Evolutionary conservation across 2,888 invertebrate species (phyloP).

Genomic region (Eilema caniola): DNA sequence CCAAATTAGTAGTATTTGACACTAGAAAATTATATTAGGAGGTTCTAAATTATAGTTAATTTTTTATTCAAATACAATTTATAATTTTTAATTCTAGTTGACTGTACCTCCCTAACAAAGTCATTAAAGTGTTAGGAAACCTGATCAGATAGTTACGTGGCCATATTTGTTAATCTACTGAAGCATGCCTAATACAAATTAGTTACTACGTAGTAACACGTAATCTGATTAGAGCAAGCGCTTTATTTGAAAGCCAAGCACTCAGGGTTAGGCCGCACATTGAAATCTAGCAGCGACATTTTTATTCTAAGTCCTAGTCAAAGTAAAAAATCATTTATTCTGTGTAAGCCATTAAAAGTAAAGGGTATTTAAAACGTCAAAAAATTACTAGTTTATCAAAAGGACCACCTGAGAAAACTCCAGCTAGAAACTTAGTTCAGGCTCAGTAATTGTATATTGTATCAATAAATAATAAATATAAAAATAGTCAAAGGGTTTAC

Average conservation of each 20-base stretch:
- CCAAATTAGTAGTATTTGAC: no score
- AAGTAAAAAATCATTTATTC: no score
- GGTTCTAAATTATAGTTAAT: no score
- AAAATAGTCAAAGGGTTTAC: no score
- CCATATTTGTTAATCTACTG: slow-evolving; percentile 14
- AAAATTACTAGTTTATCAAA: no score
- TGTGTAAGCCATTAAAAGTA: not conserved
- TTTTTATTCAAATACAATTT: no score
- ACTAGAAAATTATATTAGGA: no score
- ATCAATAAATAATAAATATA: no score
- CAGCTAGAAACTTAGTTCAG: no score
- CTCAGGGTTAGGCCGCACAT: not conserved
- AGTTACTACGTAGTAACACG: slow-evolving; percentile 12
- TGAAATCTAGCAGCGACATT: not conserved
- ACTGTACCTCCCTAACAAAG: not conserved
- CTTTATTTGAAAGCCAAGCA: slow-evolving; percentile 13
- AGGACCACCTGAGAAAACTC: no score
- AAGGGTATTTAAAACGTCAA: no score
- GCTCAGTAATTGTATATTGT: no score
- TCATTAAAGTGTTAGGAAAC: not conserved
- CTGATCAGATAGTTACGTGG: slow-evolving; percentile 15
- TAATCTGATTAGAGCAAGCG: slow-evolving; percentile 36
- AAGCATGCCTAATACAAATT: slow-evolving; percentile 17
- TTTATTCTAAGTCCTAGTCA: not conserved
- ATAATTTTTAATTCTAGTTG: not conserved